Evolutionary conservation across 2,797 vertebrate genomes (phyloP).

Genomic region (Denticeps clupeoides): DNA sequence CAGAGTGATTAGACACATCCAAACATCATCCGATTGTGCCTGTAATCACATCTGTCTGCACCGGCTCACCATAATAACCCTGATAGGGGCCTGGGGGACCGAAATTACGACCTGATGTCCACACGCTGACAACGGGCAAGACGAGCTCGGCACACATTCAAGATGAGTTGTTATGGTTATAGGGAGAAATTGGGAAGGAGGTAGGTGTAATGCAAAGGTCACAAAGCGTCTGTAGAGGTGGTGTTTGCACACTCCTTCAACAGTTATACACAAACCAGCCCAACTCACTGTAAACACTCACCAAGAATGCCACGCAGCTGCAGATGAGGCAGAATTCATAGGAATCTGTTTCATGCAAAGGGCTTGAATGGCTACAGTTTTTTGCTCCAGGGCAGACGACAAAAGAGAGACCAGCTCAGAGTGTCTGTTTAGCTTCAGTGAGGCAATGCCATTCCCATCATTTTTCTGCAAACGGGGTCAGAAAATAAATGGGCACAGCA

Average conservation of each 20-base stretch:
- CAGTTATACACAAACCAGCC: background rate
- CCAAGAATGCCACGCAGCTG: background rate
- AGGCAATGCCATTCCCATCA: too few relatives aligned
- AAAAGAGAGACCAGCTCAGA: too few relatives aligned
- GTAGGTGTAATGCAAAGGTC: background rate
- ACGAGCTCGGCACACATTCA: background rate
- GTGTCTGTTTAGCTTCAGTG: too few relatives aligned
- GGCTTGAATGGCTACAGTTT: too few relatives aligned
- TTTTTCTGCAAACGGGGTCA: too few relatives aligned
- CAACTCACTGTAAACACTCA: background rate
- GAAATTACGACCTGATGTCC: background rate
- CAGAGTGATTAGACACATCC: conserved; percentile 18
- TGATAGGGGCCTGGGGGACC: background rate
- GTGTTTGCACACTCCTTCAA: background rate
- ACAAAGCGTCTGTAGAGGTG: background rate
- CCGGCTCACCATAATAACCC: background rate
- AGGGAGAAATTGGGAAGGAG: background rate
- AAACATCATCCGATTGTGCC: conserved; percentile 20
- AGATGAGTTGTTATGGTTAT: conserved; percentile 1
- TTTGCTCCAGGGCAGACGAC: too few relatives aligned
- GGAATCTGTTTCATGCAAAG: background rate
- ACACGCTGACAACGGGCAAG: background rate
- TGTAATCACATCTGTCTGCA: conserved; percentile 14
- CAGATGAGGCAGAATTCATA: background rate
- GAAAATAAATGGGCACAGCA: too few relatives aligned